Base-by-base conservation (phyloP, 1,140 invertebrate genomes). In the Pseudomyrmex cubaensis region DNA sequence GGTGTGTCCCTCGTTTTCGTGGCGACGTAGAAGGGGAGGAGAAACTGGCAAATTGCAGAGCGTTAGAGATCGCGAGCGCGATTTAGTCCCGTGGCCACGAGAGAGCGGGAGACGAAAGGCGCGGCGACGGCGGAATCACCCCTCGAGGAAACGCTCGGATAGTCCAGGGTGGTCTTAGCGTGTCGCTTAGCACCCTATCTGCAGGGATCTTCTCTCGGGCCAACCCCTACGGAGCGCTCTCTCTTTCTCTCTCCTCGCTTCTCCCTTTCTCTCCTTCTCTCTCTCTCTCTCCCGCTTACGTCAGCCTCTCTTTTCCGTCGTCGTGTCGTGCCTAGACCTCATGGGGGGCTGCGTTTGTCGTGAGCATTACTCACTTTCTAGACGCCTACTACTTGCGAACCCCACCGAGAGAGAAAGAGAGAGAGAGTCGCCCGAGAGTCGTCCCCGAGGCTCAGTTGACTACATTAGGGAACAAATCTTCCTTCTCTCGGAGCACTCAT, bases 151-250 rank as follows among this genome's bases (percentile, higher is more conserved):
- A 88, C 88, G 80, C 78, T 83, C 72, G 88, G 87, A 86, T 85
- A 85, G 87, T 85, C 85, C 78, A 84, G 87, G 86, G 80, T 87
- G 91, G 92, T 93, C 93, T 94, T 94, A 94, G 93, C 92, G 91
- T 93, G 93, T 93, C 93, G 93, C 94, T 94, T 94, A 94, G 93
- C 94, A 94, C 94, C 94, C 94, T 93, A 94, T 94, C 93, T 93
- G 89, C 84, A 85, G 88, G 91, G 91, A 94, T 94, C 94, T 94
- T 91, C 90, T 89, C 88, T 84, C 80, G 15, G 78, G 48, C 75
- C 75, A 85, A 77, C 87, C 78, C 88, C 85, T 64, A 59, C 82
- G 73, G 67, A 73, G 22, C 76, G 59, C 52, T 66, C 57, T 59
- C 25, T 73, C 74, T 72, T 57, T 64, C 64, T 64, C 70, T 35